Conservation (phyloP, 2,888 invertebrate species). For the Neocrepidodera transversa region DNA sequence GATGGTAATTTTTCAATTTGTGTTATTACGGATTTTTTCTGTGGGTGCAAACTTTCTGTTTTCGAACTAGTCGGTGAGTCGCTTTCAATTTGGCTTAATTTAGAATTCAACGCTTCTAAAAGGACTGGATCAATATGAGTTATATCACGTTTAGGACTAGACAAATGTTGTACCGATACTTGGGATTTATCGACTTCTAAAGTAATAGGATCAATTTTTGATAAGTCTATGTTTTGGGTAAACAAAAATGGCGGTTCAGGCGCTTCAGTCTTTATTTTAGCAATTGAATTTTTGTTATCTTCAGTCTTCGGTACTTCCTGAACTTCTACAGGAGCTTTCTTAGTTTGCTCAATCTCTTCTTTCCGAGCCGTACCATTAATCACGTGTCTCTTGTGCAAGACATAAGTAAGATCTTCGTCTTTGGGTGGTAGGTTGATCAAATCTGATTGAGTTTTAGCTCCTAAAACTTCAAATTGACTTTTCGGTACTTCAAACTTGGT, state of each 20-base stretch:
- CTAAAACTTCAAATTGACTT: conserved; percentile 72
- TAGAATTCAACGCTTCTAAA: conserved; percentile 72
- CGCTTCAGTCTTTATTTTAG: conserved; percentile 48
- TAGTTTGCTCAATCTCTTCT: conserved; percentile 59
- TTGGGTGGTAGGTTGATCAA: conserved; percentile 61
- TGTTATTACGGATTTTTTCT: conserved; percentile 46
- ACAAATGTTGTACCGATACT: conserved; percentile 67
- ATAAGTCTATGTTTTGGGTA: conserved; percentile 77
- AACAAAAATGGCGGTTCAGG: conserved; percentile 68
- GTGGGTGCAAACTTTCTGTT: conserved; percentile 69
- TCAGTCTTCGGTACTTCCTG: conserved; percentile 56
- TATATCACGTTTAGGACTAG: conserved; percentile 76
- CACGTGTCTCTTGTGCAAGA: conserved; percentile 82
- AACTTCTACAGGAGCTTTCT: conserved; percentile 50
- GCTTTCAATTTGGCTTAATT: conserved; percentile 78
- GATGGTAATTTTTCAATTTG: conserved; percentile 44
- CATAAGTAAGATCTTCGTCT: conserved; percentile 82
- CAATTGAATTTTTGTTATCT: conserved; percentile 46
- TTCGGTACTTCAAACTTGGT: conserved; percentile 76
- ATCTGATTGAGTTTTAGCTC: conserved; percentile 60
- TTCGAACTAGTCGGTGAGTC: conserved; percentile 78
- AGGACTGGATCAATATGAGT: conserved; percentile 74
- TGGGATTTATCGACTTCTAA: conserved; percentile 73
- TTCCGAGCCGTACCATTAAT: conserved; percentile 82
- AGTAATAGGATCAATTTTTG: conserved; percentile 76